phyloP scores from a whole-genome alignment of 2,797 vertebrate species.

The Enteromius mattozi region DNA sequence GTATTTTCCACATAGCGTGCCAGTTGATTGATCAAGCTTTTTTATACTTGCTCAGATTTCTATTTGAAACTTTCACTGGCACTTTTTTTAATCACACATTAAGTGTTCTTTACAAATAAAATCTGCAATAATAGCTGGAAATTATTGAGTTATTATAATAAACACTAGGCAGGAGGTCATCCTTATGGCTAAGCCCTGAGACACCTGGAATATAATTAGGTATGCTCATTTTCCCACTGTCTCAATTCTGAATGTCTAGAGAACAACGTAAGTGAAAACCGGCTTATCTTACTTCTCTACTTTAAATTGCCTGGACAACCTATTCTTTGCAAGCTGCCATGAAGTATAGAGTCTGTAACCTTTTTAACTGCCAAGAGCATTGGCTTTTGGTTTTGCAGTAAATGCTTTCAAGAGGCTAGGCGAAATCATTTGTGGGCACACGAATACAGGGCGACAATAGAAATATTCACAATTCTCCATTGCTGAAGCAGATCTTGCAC shows the following conservation, averaged over 20 bases:
- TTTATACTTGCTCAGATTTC: neutral
- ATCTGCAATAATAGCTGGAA: neutral
- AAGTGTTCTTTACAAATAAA: slow-evolving; percentile 13
- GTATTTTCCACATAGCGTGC: slow-evolving; percentile 3
- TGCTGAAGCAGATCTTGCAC: neutral
- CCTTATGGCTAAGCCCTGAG: neutral
- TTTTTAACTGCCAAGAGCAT: neutral
- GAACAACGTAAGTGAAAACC: neutral
- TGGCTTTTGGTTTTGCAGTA: neutral
- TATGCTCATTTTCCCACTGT: neutral
- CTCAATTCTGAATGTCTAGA: neutral
- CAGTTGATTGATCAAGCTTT: neutral
- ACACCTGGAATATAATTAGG: slow-evolving; percentile 5
- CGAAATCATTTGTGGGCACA: neutral
- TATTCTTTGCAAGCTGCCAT: neutral
- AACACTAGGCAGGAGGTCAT: neutral
- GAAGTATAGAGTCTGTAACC: neutral
- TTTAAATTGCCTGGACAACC: neutral
- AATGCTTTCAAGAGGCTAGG: neutral
- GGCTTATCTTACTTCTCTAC: neutral
- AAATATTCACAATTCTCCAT: neutral
- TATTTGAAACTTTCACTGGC: neutral
- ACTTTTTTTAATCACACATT: neutral
- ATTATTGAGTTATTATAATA: neutral
- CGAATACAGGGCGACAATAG: neutral